Base-by-base conservation (phyloP, 2,888 invertebrate genomes). In the Andrena praecox region DNA sequence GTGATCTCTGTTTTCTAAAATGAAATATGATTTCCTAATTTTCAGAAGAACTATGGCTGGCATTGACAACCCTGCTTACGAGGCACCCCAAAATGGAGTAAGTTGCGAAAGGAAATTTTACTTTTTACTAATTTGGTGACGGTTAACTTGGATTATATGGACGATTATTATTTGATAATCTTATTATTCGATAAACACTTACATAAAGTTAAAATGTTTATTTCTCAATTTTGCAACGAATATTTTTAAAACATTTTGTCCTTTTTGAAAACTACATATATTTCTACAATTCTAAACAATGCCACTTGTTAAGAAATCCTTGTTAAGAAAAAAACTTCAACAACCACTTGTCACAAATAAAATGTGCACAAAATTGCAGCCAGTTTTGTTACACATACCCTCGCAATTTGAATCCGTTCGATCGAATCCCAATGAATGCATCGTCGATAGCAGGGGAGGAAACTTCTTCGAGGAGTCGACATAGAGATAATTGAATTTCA, bases 1-100 rank as follows among this genome's bases (percentile, higher is more conserved):
- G 10, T 12, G 12, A 1, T 48, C n/a, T 20, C 10, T 6, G 16
- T 6, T 16, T 6, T 62, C 6, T 27, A 12, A 1, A 42, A 63
- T 20, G 3, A 29, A 4, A 27, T 2, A 33, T 24, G 20, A 24
- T 42, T 42, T 29, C 2, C 20, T 48, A 33, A 35, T 67, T 80
- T 82, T 29, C 62, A 81, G 71, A 24, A 29, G 48, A 31, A 71
- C 0, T 6, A 89, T 84, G 85, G 67, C 77, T 6, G 90, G 89
- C 20, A 74, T 87, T 50, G 85, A 84, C 29, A 90, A 90, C 72
- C 72, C 50, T 7, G 88, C 67, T 2, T 86, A 82, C 27, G 84
- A 80, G 27, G 24, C 78, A 8, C 33, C 80, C 0, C 73, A 80
- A 1, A 48, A 60, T 16, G 7, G 66, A 71, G 84, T 88, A 66